phyloP scores from a whole-genome alignment of 2,797 vertebrate species.

The Hapalemur alaotrensis region DNA sequence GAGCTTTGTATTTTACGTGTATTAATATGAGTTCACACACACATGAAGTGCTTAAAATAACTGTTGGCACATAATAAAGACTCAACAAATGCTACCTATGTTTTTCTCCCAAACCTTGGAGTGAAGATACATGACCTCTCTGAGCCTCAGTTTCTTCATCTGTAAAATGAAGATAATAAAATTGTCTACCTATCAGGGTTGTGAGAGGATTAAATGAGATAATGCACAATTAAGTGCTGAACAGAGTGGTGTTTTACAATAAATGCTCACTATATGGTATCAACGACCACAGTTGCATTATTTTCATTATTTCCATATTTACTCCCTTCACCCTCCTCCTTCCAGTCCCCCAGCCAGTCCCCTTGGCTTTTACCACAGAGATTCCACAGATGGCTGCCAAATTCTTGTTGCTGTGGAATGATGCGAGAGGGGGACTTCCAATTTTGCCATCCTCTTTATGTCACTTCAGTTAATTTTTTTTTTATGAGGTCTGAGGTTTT shows the following conservation, averaged over 20 bases:
- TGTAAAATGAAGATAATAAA: slow-evolving; percentile 26
- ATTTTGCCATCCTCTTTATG: too few species aligned
- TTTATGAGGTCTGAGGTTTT: too few species aligned
- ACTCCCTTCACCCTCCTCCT: background rate
- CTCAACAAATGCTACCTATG: background rate
- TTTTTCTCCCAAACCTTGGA: background rate
- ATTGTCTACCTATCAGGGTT: background rate
- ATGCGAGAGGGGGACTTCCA: too few species aligned
- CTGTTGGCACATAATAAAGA: background rate
- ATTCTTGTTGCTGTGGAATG: too few species aligned
- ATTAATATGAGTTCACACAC: background rate
- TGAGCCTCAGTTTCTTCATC: background rate
- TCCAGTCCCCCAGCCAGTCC: background rate
- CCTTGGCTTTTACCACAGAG: background rate
- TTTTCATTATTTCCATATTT: background rate
- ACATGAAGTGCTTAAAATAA: slow-evolving; percentile 9
- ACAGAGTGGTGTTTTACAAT: background rate
- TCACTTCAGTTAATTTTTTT: too few species aligned
- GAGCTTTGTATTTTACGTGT: background rate
- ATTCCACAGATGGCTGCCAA: background rate
- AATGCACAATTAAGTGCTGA: background rate
- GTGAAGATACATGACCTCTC: background rate
- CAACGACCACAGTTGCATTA: background rate
- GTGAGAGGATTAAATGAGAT: slow-evolving; percentile 31
- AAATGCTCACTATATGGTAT: background rate